Evolutionary conservation across 2,888 invertebrate genomes (phyloP).

Genomic region (Atethmia centrago): DNA sequence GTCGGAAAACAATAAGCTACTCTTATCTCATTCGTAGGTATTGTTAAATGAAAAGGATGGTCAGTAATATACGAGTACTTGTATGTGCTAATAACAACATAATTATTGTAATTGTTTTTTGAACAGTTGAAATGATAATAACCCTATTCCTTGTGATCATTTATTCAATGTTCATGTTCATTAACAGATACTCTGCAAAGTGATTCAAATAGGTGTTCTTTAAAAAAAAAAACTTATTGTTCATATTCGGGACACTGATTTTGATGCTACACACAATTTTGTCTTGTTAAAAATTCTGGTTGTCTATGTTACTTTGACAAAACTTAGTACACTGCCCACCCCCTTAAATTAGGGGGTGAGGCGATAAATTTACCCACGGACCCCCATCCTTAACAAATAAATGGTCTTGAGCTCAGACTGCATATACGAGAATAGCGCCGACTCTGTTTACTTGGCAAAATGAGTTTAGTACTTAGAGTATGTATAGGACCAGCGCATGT

Average conservation of each 20-base stretch:
- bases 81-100: neutral
- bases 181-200: neutral
- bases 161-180: neutral
- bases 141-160: neutral
- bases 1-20: neutral
- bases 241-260: too few relatives aligned
- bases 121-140: neutral
- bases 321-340: slow-evolving; percentile 48
- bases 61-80: neutral
- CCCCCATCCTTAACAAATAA: slow-evolving; percentile 65
- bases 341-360: slow-evolving; percentile 54
- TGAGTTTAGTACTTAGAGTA: slow-evolving; percentile 48
- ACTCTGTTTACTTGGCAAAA: slow-evolving; percentile 63
- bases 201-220: too few relatives aligned
- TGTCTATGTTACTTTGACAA: neutral
- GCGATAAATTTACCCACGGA: slow-evolving; percentile 57
- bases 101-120: neutral
- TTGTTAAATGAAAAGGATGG: neutral
- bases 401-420: slow-evolving; percentile 53
- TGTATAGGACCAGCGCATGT: slow-evolving; percentile 8
- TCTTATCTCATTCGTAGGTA: neutral
- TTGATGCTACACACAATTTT: too few relatives aligned
- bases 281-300: too few relatives aligned
- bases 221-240: too few relatives aligned
- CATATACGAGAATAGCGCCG: slow-evolving; percentile 60